Conservation (phyloP, 2,888 invertebrate genomes). For the Hypercompe scribonia region DNA sequence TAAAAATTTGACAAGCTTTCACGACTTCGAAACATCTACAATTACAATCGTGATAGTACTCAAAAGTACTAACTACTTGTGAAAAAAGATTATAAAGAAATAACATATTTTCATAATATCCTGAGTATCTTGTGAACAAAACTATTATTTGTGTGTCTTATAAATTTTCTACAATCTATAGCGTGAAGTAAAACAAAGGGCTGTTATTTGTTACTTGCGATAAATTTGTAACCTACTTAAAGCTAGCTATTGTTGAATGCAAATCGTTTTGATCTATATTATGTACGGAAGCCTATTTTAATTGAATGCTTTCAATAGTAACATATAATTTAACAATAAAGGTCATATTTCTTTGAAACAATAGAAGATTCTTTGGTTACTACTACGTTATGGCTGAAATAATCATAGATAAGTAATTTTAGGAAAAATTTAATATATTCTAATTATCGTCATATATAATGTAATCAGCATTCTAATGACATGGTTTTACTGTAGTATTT, state of each 20-base stretch:
- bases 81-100: neutral
- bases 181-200: conserved; percentile 22
- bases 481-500: too few species aligned
- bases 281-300: conserved; percentile 34
- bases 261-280: conserved; percentile 23
- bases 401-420: neutral
- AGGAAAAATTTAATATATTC: too few species aligned
- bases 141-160: conserved; percentile 9
- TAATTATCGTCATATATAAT: too few species aligned
- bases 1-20: too few species aligned
- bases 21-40: too few species aligned
- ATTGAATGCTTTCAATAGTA: conserved; percentile 29
- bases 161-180: conserved; percentile 20
- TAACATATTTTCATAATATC: neutral
- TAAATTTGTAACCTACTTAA: conserved; percentile 28
- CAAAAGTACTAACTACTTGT: too few species aligned
- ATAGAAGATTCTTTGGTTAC: conserved; percentile 17
- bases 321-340: conserved; percentile 26
- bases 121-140: neutral
- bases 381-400: neutral
- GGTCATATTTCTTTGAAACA: conserved; percentile 28
- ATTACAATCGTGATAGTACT: too few species aligned
- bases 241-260: conserved; percentile 31
- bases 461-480: too few species aligned
- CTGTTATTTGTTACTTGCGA: conserved; percentile 18